Percentiles rank a stretch among this genome's conserved stretches.
Conservation (phyloP, 2,797 vertebrate genomes). For the Lutjanus argentimaculatus region DNA sequence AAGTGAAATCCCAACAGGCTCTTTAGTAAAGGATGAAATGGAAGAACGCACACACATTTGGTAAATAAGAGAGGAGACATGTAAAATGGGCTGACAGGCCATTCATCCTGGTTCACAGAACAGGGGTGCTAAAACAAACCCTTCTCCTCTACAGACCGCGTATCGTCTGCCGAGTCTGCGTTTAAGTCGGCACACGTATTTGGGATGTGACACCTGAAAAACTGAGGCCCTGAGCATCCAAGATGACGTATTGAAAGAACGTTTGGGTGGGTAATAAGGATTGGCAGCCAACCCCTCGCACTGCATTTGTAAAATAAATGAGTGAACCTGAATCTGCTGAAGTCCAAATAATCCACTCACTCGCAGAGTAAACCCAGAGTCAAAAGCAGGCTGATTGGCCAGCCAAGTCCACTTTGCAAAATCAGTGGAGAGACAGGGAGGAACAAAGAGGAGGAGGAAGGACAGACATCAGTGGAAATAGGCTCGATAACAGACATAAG, state of each 20-base stretch:
- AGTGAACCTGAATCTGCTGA: conserved; percentile 66
- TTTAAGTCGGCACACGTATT: conserved; percentile 52
- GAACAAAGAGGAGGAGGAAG: conserved; percentile 33
- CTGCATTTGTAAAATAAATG: conserved; percentile 66
- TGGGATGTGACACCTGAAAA: conserved; percentile 83
- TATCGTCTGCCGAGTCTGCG: conserved; percentile 49
- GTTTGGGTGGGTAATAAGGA: conserved; percentile 50
- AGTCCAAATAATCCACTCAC: conserved; percentile 58
- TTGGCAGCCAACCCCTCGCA: conserved; percentile 27
- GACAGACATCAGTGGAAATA: conserved; percentile 92
- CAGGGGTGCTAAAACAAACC: conserved; percentile 40
- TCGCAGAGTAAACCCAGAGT: conserved; percentile 63
- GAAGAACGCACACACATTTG: conserved; percentile 70
- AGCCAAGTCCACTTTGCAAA: conserved; percentile 63
- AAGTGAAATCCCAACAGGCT: conserved; percentile 46
- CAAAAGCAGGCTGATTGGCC: conserved; percentile 54
- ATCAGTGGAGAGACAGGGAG: conserved; percentile 57
- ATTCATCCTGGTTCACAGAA: conserved; percentile 51
- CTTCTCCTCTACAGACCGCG: conserved; percentile 52
- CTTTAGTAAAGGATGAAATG: conserved; percentile 54
- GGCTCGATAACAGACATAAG: conserved; percentile 94
- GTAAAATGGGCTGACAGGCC: conserved; percentile 42
- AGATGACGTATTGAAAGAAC: conserved; percentile 61
- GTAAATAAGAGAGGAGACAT: conserved; percentile 55
- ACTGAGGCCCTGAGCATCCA: conserved; percentile 85